Base-by-base conservation (phyloP, 1,140 invertebrate species). In the Atopsyche davidsoni region DNA sequence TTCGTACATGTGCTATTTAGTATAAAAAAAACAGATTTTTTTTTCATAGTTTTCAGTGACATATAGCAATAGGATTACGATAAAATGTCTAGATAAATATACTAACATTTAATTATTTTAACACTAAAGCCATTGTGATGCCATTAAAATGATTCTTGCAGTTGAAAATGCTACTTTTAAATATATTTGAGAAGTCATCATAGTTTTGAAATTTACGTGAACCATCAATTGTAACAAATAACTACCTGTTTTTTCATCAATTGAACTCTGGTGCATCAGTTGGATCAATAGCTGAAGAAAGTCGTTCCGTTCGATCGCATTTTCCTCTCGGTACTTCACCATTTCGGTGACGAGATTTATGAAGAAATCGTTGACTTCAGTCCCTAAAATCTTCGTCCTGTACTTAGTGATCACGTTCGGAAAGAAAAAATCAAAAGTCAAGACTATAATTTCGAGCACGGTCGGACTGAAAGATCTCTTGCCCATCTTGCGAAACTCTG, bases 281-380 rank as follows among this genome's bases (percentile, higher is more conserved):
- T 82, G 72, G 9, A 81, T 73, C 24, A 82, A 60, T 0, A 79
- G 61, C 59, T 81, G 77, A 59, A 82, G 67, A 51, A 80, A 80
- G 59, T 82, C 80, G 48, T 78, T 70, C 23, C 79, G 67, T 14
- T 63, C 68, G 23, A 70, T 60, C 19, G 57, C 63, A 46, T 71
- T 60, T 25, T 64, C 66, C 43, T 75, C 59, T 0, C 80, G 64
- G 53, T 78, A 68, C 6, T 64, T 63, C 13, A 81, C 69, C 32
- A 77, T 77, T 51, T 79, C 68, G 35, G 69, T 68, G 1, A 81
- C 75, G 17, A 77, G 61, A 36, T 72, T 61, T 39, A 64, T 71
- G 55, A 80, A 79, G 55, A 80, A 81, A 11, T 63, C 23, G n/a
- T 47, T 28, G 6, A 52, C 19, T 1, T 56, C 45, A 13, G 46